These are phyloP conservation scores for Cryptoleucopteryx plumbea DNA, from an alignment of 2,113 vertebrate species.

Conservation along the genomic window DNA sequence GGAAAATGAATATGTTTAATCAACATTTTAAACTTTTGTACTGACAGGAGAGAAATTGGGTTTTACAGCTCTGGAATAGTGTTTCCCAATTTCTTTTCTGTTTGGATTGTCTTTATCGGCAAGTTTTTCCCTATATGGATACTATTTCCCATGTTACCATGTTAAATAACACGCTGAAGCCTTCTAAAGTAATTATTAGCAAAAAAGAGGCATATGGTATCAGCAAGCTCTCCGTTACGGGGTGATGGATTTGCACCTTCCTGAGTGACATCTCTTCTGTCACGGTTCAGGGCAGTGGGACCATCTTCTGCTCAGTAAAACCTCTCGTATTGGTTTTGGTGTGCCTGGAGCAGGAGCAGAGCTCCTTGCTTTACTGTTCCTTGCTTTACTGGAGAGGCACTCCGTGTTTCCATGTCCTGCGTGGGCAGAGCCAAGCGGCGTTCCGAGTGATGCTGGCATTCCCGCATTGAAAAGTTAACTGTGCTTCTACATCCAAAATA, in stretches of 20 bases:
- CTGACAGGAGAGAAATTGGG: background rate
- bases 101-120: background rate
- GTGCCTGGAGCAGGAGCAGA: background rate
- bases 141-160: background rate
- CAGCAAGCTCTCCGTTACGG: background rate
- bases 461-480: background rate
- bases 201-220: no score
- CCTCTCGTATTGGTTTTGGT: fast-evolving
- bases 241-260: background rate
- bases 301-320: background rate
- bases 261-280: background rate
- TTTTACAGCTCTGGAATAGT: background rate
- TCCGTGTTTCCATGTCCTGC: background rate
- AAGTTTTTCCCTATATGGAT: background rate
- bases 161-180: background rate
- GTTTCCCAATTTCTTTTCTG: background rate
- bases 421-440: background rate
- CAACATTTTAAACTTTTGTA: background rate
- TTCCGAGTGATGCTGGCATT: background rate
- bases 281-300: background rate
- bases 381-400: background rate
- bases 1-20: background rate
- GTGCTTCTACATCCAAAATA: background rate
- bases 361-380: background rate
- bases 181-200: background rate